Conservation (phyloP, 2,797 vertebrate genomes). For the Darevskia mixta region DNA sequence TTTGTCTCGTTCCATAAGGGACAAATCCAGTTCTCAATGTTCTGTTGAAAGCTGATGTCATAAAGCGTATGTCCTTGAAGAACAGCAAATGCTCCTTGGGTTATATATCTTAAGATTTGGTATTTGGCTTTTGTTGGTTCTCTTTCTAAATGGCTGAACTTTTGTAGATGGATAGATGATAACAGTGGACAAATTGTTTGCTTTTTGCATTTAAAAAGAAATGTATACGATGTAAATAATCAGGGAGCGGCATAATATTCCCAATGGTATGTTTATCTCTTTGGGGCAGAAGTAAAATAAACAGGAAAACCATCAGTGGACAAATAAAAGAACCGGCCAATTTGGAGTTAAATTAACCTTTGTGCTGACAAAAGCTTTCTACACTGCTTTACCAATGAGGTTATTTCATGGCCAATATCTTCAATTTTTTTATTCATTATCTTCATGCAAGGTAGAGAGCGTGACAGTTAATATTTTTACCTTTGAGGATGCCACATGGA, state of each 20-base stretch:
- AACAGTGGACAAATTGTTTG: slow-evolving; percentile 14
- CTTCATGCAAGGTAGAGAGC: slow-evolving; percentile 79
- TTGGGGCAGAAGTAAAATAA: slow-evolving; percentile 31
- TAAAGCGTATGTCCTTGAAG: slow-evolving; percentile 1
- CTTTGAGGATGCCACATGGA: slow-evolving; percentile 66
- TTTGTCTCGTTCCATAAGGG: slow-evolving; percentile 6
- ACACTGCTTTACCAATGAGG: slow-evolving; percentile 82
- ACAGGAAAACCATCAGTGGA: not conserved
- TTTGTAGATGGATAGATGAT: not conserved
- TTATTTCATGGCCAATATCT: slow-evolving; percentile 76
- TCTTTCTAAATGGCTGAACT: not conserved
- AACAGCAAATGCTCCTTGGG: not conserved
- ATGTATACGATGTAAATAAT: not conserved
- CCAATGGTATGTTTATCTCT: slow-evolving; percentile 24
- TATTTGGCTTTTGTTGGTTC: not conserved
- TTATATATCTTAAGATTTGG: slow-evolving; percentile 6
- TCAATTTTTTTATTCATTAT: slow-evolving; percentile 83
- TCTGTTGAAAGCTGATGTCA: slow-evolving; percentile 36
- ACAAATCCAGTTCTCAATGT: not conserved
- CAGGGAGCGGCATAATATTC: not conserved
- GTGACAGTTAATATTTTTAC: slow-evolving; percentile 75
- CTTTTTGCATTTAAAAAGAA: not conserved
- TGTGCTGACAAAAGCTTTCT: slow-evolving; percentile 78
- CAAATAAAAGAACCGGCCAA: slow-evolving; percentile 57
- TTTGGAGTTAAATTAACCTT: slow-evolving; percentile 80